phyloP scores from a whole-genome alignment of 1,140 invertebrate genomes.

The Neoseiulus cucumeris region DNA sequence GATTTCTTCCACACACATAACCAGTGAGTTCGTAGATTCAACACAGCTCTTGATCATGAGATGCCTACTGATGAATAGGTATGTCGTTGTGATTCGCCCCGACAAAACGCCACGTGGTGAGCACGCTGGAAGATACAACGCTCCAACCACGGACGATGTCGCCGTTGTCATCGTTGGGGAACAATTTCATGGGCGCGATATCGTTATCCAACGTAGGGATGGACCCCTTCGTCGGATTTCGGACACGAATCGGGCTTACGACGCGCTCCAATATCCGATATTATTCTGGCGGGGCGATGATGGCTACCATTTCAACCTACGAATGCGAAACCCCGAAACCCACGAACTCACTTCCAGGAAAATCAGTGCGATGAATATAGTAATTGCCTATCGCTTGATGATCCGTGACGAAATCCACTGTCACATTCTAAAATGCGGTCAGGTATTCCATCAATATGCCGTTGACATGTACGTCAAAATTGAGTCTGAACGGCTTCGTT shows the following conservation, averaged over 20 bases:
- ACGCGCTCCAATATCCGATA: constrained; percentile 19
- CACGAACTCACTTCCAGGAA: too few relatives aligned
- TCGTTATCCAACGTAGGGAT: constrained; percentile 20
- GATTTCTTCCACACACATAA: constrained; percentile 13
- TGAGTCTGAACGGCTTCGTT: background rate
- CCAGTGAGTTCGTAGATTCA: too few relatives aligned
- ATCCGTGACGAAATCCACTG: too few relatives aligned
- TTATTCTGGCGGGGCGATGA: constrained; percentile 18
- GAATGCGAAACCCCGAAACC: background rate
- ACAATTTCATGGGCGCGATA: constrained; percentile 12
- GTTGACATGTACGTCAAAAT: background rate
- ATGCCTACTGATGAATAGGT: constrained; percentile 16
- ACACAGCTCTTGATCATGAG: constrained; percentile 16
- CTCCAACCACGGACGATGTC: constrained; percentile 15
- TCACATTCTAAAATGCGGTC: too few relatives aligned
- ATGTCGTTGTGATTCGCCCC: constrained; percentile 21
- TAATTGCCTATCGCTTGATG: too few relatives aligned
- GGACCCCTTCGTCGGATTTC: constrained; percentile 11
- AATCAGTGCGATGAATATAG: too few relatives aligned
- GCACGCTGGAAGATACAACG: constrained; percentile 28
- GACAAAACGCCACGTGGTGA: constrained; percentile 25
- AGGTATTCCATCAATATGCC: too few relatives aligned
- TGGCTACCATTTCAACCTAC: constrained; percentile 17
- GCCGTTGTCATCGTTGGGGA: constrained; percentile 15
- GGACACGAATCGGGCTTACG: constrained; percentile 16